These are phyloP conservation scores for Apostichopus parvimensis DNA, from an alignment of 35 echinoderm and acorn worm species.

Conservation along the genomic window DNA sequence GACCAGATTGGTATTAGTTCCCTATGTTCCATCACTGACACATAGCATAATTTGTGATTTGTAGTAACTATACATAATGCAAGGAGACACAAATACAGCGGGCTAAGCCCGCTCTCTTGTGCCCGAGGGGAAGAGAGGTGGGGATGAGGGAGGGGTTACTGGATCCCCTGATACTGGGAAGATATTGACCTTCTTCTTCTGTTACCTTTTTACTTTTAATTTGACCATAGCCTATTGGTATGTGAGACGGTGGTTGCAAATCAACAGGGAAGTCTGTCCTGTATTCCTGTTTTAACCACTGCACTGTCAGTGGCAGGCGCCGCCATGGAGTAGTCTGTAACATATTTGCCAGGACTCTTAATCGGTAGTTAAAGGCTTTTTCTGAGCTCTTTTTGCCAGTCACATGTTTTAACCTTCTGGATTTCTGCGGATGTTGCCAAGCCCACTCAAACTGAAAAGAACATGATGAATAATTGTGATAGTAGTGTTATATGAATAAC, in stretches of 20 bases:
- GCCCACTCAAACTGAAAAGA: conserved; percentile 96
- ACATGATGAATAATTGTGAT: too few relatives aligned
- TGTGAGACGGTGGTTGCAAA: conserved; percentile 82
- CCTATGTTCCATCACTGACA: too few relatives aligned
- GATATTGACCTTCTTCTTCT: neutral
- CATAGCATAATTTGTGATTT: too few relatives aligned
- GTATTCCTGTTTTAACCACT: conserved; percentile 92
- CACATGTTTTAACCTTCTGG: conserved; percentile 70
- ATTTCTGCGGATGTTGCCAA: conserved; percentile 92
- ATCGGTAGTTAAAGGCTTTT: conserved; percentile 60
- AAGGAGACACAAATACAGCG: too few relatives aligned
- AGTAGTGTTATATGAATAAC: too few relatives aligned
- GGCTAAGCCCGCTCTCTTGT: too few relatives aligned
- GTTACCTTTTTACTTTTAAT: conserved; percentile 87
- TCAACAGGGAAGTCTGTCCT: conserved; percentile 67
- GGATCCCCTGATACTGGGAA: neutral
- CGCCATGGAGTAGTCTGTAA: conserved; percentile 76
- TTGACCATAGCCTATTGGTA: conserved; percentile 85
- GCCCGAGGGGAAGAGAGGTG: too few relatives aligned
- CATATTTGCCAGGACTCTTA: conserved; percentile 90
- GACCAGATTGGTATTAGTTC: too few relatives aligned
- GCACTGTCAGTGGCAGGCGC: conserved; percentile 92
- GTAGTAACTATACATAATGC: too few relatives aligned
- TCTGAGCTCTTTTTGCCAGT: conserved; percentile 67
- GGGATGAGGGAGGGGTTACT: too few relatives aligned